Conservation (phyloP, 2,797 vertebrate species). For the Falco peregrinus region DNA sequence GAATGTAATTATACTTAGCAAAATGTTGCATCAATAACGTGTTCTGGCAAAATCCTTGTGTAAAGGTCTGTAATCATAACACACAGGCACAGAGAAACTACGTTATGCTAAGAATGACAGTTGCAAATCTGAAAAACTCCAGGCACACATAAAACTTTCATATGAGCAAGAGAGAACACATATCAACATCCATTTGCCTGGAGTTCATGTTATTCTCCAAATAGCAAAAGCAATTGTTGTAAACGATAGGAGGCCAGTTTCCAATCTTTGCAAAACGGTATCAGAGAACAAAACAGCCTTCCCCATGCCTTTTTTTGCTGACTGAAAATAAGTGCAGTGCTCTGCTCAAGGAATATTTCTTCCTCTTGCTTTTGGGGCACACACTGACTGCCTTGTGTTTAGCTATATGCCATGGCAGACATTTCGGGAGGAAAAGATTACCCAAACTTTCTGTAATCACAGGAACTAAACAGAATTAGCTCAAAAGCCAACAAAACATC, state of each 20-base stretch:
- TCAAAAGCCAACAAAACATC: background rate
- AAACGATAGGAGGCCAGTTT: background rate
- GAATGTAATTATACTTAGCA: conserved; percentile 25
- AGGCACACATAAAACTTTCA: background rate
- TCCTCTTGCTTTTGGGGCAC: background rate
- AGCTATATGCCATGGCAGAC: background rate
- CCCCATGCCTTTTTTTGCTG: background rate
- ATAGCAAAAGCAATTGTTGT: background rate
- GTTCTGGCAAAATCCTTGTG: conserved; percentile 18
- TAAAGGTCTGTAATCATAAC: background rate
- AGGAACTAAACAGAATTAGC: background rate
- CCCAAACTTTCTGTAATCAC: background rate
- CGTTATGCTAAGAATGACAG: background rate
- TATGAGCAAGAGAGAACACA: background rate
- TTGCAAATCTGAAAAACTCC: background rate
- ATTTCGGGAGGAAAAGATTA: background rate
- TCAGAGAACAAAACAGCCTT: background rate
- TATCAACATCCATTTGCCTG: background rate
- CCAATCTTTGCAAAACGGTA: background rate
- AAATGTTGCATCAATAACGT: background rate
- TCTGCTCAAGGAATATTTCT: background rate
- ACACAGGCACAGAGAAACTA: background rate
- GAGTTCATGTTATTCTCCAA: background rate
- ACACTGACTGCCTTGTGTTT: background rate
- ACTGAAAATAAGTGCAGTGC: background rate